Conservation (phyloP, 1,140 invertebrate species). For the Antheraea pernyi region DNA sequence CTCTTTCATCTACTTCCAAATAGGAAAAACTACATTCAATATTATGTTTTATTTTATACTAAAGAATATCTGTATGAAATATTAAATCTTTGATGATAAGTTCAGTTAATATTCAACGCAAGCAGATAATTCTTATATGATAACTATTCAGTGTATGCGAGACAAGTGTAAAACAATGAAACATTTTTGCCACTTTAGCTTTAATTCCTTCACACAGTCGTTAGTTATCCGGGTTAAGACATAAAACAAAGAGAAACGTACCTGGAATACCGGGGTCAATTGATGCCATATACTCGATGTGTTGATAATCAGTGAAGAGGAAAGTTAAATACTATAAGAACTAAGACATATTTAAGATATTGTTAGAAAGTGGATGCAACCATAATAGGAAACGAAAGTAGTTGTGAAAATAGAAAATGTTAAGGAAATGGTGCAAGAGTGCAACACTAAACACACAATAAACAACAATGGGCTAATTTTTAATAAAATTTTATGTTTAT, state of each 20-base stretch:
- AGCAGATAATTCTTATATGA: too few relatives aligned
- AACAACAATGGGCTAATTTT: conserved; percentile 58
- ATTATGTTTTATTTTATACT: too few relatives aligned
- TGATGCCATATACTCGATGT: not conserved
- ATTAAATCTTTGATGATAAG: too few relatives aligned
- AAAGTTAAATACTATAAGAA: conserved; percentile 54
- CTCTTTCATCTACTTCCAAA: too few relatives aligned
- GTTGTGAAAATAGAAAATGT: conserved; percentile 55
- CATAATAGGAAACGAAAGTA: conserved; percentile 57
- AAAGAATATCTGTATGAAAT: too few relatives aligned
- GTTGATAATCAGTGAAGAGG: not conserved
- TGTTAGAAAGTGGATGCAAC: conserved; percentile 67
- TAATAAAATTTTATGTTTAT: conserved; percentile 71
- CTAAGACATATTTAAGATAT: conserved; percentile 60
- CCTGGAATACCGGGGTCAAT: conserved; percentile 19
- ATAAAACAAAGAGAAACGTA: conserved; percentile 16
- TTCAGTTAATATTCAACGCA: too few relatives aligned
- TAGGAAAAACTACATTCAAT: too few relatives aligned
- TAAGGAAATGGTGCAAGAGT: conserved; percentile 61
- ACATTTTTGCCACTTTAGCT: not conserved
- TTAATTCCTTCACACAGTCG: not conserved
- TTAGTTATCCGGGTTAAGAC: not conserved
- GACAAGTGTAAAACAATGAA: not conserved
- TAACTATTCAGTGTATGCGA: not conserved
- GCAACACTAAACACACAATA: conserved; percentile 56